phyloP scores from a whole-genome alignment of 2,797 vertebrate species.

The Zalophus californianus region DNA sequence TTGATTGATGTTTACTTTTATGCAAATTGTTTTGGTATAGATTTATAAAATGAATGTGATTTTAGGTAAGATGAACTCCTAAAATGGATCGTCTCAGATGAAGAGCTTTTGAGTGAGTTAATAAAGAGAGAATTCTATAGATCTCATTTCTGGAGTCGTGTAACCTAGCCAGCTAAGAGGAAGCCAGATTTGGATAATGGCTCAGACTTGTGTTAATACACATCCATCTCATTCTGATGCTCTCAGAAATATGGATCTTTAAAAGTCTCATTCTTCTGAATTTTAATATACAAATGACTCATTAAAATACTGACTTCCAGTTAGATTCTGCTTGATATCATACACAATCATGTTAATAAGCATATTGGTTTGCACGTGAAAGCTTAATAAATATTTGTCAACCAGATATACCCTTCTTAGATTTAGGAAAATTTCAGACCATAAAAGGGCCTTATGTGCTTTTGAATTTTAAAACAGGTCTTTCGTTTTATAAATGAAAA shows the following conservation, averaged over 20 bases:
- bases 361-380: not conserved
- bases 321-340: not conserved
- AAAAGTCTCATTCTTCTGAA: conserved; percentile 18
- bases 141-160: not conserved
- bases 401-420: not conserved
- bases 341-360: not conserved
- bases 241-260: not conserved
- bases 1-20: not conserved
- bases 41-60: not conserved
- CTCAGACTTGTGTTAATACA: not conserved
- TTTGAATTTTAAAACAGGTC: conserved; percentile 20
- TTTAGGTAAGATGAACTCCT: not conserved
- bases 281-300: not conserved
- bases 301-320: not conserved
- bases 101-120: not conserved
- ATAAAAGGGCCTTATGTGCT: not conserved
- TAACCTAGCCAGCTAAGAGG: not conserved
- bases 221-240: not conserved
- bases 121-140: not conserved
- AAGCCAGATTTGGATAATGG: not conserved
- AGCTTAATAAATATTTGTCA: not conserved
- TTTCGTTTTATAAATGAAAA: conserved; percentile 6
- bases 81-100: not conserved
- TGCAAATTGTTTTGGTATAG: not conserved
- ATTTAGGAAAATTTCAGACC: not conserved